Conservation (phyloP, 1,140 invertebrate species). For the Lanistes nyassanus region DNA sequence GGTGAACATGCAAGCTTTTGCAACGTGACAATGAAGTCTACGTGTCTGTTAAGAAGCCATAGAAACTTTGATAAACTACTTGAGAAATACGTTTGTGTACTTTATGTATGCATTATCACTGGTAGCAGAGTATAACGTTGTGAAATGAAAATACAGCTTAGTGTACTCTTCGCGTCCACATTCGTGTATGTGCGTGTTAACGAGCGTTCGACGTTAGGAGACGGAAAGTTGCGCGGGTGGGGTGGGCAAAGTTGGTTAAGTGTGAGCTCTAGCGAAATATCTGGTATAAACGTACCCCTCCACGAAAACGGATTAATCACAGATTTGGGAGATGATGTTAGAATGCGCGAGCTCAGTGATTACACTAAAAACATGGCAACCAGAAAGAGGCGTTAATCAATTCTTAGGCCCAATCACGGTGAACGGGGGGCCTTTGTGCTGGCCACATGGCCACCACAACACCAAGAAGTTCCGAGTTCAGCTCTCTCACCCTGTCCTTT, state of each 20-base stretch:
- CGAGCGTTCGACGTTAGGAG: too few relatives aligned
- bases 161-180: too few relatives aligned
- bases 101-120: neutral
- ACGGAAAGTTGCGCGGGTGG: too few relatives aligned
- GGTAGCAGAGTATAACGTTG: neutral
- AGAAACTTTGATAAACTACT: too few relatives aligned
- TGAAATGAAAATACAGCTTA: too few relatives aligned
- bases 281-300: neutral
- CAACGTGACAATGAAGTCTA: too few relatives aligned
- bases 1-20: too few relatives aligned
- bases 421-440: neutral
- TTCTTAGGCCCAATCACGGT: neutral
- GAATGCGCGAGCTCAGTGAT: neutral
- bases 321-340: neutral
- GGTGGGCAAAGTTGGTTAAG: neutral
- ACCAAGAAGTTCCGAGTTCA: neutral
- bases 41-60: too few relatives aligned
- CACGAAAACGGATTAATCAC: neutral
- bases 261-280: neutral
- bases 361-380: neutral
- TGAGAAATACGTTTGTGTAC: too few relatives aligned
- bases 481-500: slow-evolving; percentile 9
- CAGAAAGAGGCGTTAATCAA: neutral
- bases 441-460: neutral
- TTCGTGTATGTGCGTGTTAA: too few relatives aligned